phyloP scores from a whole-genome alignment of 2,113 vertebrate genomes.

The Rhabdornis inornatus region DNA sequence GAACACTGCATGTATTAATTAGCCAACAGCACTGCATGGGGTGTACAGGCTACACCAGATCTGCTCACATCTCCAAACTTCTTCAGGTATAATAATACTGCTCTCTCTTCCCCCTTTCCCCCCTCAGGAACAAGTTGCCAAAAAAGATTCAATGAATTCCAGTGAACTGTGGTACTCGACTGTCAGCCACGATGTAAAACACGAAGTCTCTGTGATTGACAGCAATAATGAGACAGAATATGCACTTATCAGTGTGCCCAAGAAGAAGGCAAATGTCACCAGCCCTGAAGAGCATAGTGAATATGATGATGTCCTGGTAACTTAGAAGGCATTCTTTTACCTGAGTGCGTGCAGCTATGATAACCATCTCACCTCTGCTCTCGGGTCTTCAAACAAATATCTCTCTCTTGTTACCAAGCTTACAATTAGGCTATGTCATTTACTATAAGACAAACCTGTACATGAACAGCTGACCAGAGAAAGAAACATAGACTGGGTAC shows the following conservation, averaged over 20 bases:
- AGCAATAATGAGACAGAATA: conserved; percentile 27
- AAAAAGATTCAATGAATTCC: background rate
- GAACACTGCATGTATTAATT: fast-evolving
- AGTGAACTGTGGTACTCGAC: conserved; percentile 37
- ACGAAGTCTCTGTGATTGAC: background rate
- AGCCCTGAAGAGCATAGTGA: background rate
- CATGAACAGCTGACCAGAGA: background rate
- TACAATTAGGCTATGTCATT: background rate
- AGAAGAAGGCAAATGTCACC: background rate
- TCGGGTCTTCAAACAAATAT: background rate
- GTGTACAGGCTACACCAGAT: background rate
- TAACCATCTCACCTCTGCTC: background rate
- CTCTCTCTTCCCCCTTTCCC: background rate
- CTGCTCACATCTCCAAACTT: fast-evolving
- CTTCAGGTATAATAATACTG: background rate
- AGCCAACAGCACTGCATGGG: background rate
- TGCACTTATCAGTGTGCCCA: background rate
- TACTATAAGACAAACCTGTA: background rate
- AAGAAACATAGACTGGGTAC: background rate
- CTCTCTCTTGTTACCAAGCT: background rate
- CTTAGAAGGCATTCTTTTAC: background rate
- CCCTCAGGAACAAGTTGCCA: background rate
- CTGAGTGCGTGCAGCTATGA: background rate
- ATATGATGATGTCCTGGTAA: conserved; percentile 53
- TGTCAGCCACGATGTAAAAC: background rate